Percentiles rank a stretch among this genome's conserved stretches.
phyloP scores from a whole-genome alignment of 2,113 vertebrate species.

The Macrotus californicus region DNA sequence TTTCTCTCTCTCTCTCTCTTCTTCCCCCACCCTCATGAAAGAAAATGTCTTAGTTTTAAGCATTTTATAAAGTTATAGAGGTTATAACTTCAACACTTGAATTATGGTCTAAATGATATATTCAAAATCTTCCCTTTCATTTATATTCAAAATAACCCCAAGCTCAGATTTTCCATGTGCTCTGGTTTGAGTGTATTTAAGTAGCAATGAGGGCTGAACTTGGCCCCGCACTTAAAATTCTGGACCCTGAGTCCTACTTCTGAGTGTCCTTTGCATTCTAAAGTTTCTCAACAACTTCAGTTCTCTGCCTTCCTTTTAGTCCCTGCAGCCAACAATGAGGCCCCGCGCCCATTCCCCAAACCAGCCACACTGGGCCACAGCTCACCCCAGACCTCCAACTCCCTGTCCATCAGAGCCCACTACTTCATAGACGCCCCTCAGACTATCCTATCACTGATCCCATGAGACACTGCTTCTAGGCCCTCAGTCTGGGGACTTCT shows the following conservation, averaged over 20 bases:
- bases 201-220: background rate
- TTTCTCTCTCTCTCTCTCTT: no score
- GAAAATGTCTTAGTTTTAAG: background rate
- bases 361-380: background rate
- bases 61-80: background rate
- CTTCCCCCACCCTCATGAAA: no score
- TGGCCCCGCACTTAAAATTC: background rate
- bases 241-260: background rate
- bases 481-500: background rate
- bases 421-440: background rate
- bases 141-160: background rate
- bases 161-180: background rate
- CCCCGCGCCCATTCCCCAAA: background rate
- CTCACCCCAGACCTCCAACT: background rate
- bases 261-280: background rate
- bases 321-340: background rate
- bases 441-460: background rate
- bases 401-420: background rate
- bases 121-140: background rate
- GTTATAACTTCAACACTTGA: background rate
- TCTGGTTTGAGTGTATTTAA: background rate
- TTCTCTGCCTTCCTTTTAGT: background rate
- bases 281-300: background rate
- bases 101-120: background rate
- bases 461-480: background rate